These are phyloP conservation scores for Paramuricea clavata DNA, from an alignment of 92 coral and sea anemone species.

Conservation along the genomic window DNA sequence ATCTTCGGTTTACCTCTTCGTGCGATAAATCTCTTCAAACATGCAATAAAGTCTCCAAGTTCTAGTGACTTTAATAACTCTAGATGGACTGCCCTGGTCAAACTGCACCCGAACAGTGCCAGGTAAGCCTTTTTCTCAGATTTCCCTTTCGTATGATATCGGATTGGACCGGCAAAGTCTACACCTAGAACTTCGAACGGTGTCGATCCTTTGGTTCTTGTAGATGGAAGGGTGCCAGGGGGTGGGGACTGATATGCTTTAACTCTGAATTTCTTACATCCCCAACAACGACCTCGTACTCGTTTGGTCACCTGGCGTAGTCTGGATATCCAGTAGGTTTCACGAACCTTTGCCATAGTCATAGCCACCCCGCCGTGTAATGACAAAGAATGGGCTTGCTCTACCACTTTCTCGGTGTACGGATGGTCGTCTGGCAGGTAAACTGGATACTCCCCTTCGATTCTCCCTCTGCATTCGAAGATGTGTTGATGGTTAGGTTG, in stretches of 20 bases:
- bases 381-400: conserved; percentile 39
- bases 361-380: conserved; percentile 61
- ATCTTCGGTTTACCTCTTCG: neutral
- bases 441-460: conserved; percentile 60
- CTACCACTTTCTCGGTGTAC: conserved; percentile 48
- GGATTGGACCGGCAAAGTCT: conserved; percentile 56
- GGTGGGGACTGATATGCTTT: conserved; percentile 45
- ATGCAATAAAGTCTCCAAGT: conserved; percentile 22
- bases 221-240: conserved; percentile 56
- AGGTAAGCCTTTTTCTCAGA: conserved; percentile 46
- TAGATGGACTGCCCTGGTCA: conserved; percentile 51
- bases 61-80: conserved; percentile 39
- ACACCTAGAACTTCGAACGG: conserved; percentile 62
- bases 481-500: conserved; percentile 47
- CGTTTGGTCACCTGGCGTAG: conserved; percentile 57
- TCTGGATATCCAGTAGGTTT: conserved; percentile 55
- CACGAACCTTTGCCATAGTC: conserved; percentile 59
- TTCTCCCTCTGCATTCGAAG: conserved; percentile 57
- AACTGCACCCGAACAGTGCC: conserved; percentile 50
- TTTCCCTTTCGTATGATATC: conserved; percentile 28
- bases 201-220: conserved; percentile 52
- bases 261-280: conserved; percentile 49
- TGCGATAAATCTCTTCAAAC: neutral
- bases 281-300: conserved; percentile 39
- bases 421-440: conserved; percentile 53